Evolutionary conservation across 2,888 invertebrate species (phyloP), one percentile per base, ranked within the genome.

Genomic region (Malthinus seriepunctatus): DNA sequence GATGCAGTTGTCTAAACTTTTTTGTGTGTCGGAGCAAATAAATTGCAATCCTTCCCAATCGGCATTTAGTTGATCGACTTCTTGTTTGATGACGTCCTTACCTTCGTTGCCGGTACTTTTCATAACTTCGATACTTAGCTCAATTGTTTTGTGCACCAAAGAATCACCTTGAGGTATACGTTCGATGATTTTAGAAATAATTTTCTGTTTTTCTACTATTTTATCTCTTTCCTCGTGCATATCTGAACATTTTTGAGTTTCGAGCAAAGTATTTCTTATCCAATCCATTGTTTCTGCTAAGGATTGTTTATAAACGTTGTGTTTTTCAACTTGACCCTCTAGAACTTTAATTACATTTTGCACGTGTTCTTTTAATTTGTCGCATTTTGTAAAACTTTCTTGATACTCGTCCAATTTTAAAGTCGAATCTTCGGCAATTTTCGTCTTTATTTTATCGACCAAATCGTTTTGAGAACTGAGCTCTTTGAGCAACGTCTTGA

Each of bases 161-260:
- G 83, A 82, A 72, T 90, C 90, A 48, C 88, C 92, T 76, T 89
- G 87, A 0, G 88, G 84, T 62, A 93, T 79, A 0, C 87, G 84
- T 12, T 82, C 80, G 8, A 85, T 84, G 47, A 93, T 86, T 66
- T 88, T 86, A 50, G 85, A 84, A 23, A 94, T 85, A 70, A 87
- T 90, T 47, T 86, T 85, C 32, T 92, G 85, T 73, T 93, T 92
- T 67, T 89, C 87, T 55, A 88, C 82, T 0, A 91, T 88, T 51
- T 86, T 85, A 48, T 88, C 87, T 67, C 90, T 89, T 73, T 95
- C 95, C 2, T 95, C 95, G 72, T 94, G 94, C 0, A 92, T 89
- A 75, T 95, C 93, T 2, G 91, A 88, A 66, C 90, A 89, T 68
- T 91, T 89, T 71, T 94, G 93, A 31, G 93, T 86, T 65, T 91